A percentile compares a stretch with the other conserved stretches of the same genome.
Evolutionary conservation across 2,888 invertebrate genomes (phyloP).

Genomic region (Cremastinae sp.): DNA sequence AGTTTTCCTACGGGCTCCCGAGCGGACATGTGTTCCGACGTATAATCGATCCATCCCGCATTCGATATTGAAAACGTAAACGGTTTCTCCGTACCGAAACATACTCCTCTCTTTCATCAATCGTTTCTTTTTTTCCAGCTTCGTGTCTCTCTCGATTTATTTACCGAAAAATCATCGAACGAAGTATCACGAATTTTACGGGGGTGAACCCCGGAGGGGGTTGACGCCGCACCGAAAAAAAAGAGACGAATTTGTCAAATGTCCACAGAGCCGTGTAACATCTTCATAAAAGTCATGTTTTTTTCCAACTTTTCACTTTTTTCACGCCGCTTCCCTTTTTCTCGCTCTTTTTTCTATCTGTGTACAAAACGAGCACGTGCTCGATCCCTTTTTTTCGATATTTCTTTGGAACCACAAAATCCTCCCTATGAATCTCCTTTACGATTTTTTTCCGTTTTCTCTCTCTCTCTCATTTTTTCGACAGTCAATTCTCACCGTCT

Average conservation of each 20-base stretch:
- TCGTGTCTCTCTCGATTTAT: conserved; percentile 1
- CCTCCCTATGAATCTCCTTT: conserved; percentile 3
- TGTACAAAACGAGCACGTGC: conserved; percentile 37
- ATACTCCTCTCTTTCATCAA: background rate
- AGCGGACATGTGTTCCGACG: background rate
- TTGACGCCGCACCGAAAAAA: conserved; percentile 4
- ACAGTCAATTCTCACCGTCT: conserved; percentile 42
- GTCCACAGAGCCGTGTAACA: conserved; percentile 70
- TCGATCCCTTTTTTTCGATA: conserved; percentile 51
- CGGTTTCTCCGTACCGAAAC: conserved; percentile 3
- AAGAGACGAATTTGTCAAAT: conserved; percentile 75
- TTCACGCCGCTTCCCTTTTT: background rate
- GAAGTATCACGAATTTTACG: conserved; percentile 10
- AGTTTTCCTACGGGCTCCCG: background rate
- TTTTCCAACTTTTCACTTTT: conserved; percentile 21
- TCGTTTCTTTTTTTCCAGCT: background rate
- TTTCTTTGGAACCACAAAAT: conserved; percentile 32
- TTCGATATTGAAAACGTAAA: background rate
- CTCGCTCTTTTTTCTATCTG: background rate
- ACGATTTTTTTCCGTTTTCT: conserved; percentile 11
- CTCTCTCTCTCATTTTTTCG: conserved; percentile 7
- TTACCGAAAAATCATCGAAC: conserved; percentile 15
- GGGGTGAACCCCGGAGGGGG: conserved; percentile 33
- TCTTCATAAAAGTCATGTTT: conserved; percentile 70
- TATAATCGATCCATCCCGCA: conserved; percentile 7